Base-by-base conservation (phyloP, 2,113 vertebrate genomes). In the Passer montanus region DNA sequence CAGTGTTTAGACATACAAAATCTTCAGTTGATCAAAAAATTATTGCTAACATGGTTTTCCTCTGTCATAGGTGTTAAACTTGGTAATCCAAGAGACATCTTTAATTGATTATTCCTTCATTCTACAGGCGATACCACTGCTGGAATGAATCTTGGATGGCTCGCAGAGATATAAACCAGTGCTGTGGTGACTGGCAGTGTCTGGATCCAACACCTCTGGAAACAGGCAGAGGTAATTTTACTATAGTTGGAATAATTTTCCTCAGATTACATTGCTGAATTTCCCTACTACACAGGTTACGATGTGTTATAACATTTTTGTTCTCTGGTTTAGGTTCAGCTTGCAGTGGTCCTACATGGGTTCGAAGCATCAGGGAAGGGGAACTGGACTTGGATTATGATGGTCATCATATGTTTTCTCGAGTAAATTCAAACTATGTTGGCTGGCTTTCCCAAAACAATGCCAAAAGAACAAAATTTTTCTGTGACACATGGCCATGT, bases 351-450 rank as follows among this genome's bases (percentile, higher is more conserved):
- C 97, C 97, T 55, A 97, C 97, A 6, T 97, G 94, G 95, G 94
- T 97, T 92, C 96, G 96, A 95, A 97, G 95, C 79, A 95, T 97
- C 90, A 95, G 87, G 86, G 95, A 97, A 91, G 96, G 97, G 31
- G 95, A 97, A 39, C 82, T 97, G 79, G 97, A 97, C 86, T 91
- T 93, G 50, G 96, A 97, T 67, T 97, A 96, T 46, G 96, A 97
- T 41, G 95, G 97, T 11, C 91, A 92, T 52, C 95, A 96, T 37
- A 85, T 96, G 67, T 96, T 97, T 90, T 95, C 92, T 88, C 91
- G 95, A 50, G 60, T 97, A 50, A 97, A 97, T 80, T 89, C 96
- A 0, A 94, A 92, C 56, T 95, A 93, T 18, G 69, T 94, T 46
- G 94, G 95, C 60, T 97, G 96, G 94, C 93, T 97, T 89, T 94